Evolutionary conservation across 2,113 vertebrate species (phyloP), one percentile per base, ranked within the genome.

Genomic region (Zosterops borbonicus): DNA sequence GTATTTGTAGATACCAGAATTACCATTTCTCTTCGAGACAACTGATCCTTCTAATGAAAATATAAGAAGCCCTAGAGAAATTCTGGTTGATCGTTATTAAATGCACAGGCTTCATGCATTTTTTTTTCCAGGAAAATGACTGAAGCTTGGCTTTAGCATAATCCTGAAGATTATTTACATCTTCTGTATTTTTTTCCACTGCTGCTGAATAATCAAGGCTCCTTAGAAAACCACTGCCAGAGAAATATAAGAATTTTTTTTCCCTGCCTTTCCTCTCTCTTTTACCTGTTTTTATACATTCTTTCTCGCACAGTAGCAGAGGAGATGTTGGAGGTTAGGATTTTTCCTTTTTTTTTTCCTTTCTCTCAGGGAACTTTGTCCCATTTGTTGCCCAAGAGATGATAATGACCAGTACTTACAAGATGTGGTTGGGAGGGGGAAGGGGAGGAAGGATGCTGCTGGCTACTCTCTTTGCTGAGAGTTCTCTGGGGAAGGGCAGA

Each of bases 111-210:
- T 31, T 86, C 14, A 3, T 56, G 35, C 64, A 4, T 59, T 78
- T 75, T 89, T 83, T 78, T 73, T 52, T 9, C 63, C 80, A 78
- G 29, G 83, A 78, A 94, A 88, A 92, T 42, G 88, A 90, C 83
- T 89, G 90, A 92, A 94, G 73, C 73, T 73, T 94, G 94, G 96
- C 92, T 93, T 96, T 87, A 93, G 52, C 76, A 79, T 91, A 97
- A 95, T 91, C 83, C 89, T 60, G 41, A 75, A 85, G 80, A 92
- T 93, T 96, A 92, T 91, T 96, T 96, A 94, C 77, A 91, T 94
- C 74, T 79, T 80, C 87, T 62, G 17, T 70, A 71, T 56, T 74
- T 95, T 92, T 94, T 93, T 89, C 94, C 80, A 88, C 60, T 65
- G 63, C 88, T 95, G 75, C 62, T 91, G 90, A 93, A 94, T 83